A percentile compares a stretch with the other conserved stretches of the same genome.
These are phyloP conservation scores for Anser brachyrhynchus DNA, from an alignment of 2,113 vertebrate genomes.

Conservation along the genomic window DNA sequence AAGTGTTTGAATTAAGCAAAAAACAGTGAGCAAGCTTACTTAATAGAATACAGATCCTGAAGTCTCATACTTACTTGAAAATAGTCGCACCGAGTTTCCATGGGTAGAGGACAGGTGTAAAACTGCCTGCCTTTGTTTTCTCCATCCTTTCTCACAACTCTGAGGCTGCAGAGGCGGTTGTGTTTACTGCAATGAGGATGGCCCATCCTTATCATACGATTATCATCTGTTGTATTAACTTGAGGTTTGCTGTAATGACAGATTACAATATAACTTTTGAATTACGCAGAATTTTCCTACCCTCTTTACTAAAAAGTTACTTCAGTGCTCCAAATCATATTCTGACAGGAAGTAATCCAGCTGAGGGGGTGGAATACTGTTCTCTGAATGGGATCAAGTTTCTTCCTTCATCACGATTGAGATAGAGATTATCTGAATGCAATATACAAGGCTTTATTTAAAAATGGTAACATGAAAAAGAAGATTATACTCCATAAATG, in stretches of 20 bases:
- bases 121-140: conserved; percentile 91
- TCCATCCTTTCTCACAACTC: conserved; percentile 87
- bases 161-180: conserved; percentile 75
- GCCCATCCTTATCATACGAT: neutral
- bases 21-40: neutral
- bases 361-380: neutral
- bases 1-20: neutral
- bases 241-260: conserved; percentile 69
- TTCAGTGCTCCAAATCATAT: conserved; percentile 11
- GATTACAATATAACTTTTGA: neutral
- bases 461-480: neutral
- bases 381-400: neutral
- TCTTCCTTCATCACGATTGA: neutral
- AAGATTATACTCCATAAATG: neutral
- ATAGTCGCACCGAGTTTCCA: conserved; percentile 82
- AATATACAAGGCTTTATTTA: neutral
- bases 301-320: conserved; percentile 24
- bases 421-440: neutral
- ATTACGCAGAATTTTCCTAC: neutral
- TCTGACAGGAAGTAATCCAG: neutral
- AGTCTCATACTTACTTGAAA: conserved; percentile 83
- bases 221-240: neutral
- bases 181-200: conserved; percentile 85
- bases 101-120: conserved; percentile 87
- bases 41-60: neutral